These are phyloP conservation scores for Drosophila sp. DNA, from an alignment of 1,140 invertebrate genomes.

Conservation along the genomic window DNA sequence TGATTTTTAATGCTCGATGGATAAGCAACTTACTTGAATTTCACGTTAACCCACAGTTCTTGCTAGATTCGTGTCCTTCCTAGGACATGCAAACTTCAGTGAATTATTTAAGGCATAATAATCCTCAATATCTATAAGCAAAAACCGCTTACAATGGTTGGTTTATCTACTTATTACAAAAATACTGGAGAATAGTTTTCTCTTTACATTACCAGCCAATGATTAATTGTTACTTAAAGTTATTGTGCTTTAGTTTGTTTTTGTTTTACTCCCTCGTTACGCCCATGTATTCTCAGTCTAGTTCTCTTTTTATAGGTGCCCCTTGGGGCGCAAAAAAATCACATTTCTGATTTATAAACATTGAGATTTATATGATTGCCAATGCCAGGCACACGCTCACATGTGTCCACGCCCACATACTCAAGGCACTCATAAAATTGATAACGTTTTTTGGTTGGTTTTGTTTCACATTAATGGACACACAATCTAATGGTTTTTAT, in stretches of 20 bases:
- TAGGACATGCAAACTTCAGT: too few species aligned
- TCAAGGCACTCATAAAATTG: conserved; percentile 72
- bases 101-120: too few species aligned
- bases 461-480: conserved; percentile 54
- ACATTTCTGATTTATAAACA: conserved; percentile 71
- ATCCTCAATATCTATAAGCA: too few species aligned
- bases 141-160: too few species aligned
- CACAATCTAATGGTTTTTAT: conserved; percentile 67
- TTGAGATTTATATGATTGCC: conserved; percentile 73
- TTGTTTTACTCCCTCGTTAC: not conserved
- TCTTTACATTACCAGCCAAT: not conserved
- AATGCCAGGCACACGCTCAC: conserved; percentile 46
- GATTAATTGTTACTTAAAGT: not conserved
- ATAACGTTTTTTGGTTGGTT: conserved; percentile 51
- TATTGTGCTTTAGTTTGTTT: not conserved
- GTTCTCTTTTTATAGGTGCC: conserved; percentile 20
- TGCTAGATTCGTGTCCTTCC: too few species aligned
- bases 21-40: too few species aligned
- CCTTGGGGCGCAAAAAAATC: conserved; percentile 42
- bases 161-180: too few species aligned
- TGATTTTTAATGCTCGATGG: too few species aligned
- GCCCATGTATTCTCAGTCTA: not conserved
- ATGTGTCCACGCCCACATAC: conserved; percentile 62
- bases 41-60: too few species aligned
- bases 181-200: not conserved